Base-by-base conservation (phyloP, 2,113 vertebrate species). In the Sitta europaea region DNA sequence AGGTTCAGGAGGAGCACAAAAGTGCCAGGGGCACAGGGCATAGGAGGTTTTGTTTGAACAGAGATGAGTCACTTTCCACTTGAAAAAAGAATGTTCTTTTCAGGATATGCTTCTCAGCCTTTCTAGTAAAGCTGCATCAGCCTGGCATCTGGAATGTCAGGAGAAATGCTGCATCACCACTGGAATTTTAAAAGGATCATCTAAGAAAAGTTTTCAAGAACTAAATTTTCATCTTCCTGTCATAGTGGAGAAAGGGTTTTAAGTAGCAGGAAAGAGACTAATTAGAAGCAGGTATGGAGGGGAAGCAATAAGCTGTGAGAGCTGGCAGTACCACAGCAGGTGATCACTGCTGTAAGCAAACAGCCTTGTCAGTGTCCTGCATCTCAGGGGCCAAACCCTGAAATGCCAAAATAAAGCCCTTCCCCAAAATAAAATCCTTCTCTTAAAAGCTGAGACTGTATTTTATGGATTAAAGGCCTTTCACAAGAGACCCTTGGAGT, bases 21-120 rank as follows among this genome's bases (percentile, higher is more conserved):
- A 73, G 42, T 66, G 36, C 76, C 21, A 20, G 42, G 38, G 47
- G 70, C 65, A 51, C 27, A 27, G 4, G 21, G 66, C 14, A 78
- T 86, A 68, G 15, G 22, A n/a, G 77, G 51, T 42, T 89, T 45
- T 84, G 35, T 81, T 71, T 81, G 59, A 88, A 63, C 14, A 72
- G 66, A 24, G 51, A 21, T 85, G 76, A 91, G 25, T 88, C 57
- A 29, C 36, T 75, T 87, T 66, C 28, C n/a, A 65, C 71, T 74
- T 90, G 58, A 78, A 54, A 54, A 62, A 27, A 47, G 10, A 53
- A 53, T 84, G 63, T 23, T 55, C 59, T 88, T 74, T 66, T 31
- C 63, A 63, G 84, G 16, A 9, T 27, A 4, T 55, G 51, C 48
- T 85, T 78, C 57, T 75, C 43, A 73, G 70, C 48, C 28, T 40